These are phyloP conservation scores for Vanessa cardui DNA, from an alignment of 2,888 invertebrate species.

Conservation along the genomic window DNA sequence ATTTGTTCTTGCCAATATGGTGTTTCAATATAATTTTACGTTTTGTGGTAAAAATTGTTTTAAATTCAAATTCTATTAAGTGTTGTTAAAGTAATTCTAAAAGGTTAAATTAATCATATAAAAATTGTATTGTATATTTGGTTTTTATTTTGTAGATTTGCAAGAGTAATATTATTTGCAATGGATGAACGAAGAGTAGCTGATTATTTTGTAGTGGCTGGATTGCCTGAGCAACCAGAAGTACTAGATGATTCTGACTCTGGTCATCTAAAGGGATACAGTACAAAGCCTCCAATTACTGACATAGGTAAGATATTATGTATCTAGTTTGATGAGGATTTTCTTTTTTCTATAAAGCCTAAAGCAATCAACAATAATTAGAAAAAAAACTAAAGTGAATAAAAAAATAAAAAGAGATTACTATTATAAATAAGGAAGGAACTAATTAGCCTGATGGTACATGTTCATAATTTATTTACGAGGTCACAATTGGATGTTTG, in stretches of 20 bases:
- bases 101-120: conserved; percentile 5
- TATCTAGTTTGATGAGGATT: not conserved
- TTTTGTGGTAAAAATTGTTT: not conserved
- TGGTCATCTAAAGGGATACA: conserved; percentile 90
- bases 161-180: conserved; percentile 23
- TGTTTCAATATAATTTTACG: conserved; percentile 8
- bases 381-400: not conserved
- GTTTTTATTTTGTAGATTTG: conserved; percentile 22
- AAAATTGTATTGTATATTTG: not conserved
- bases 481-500: conserved; percentile 49
- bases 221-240: conserved; percentile 92
- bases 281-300: conserved; percentile 95
- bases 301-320: conserved; percentile 88
- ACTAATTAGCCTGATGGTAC: conserved; percentile 48
- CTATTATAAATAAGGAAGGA: conserved; percentile 49
- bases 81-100: not conserved
- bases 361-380: not conserved
- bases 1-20: conserved; percentile 14
- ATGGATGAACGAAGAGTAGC: conserved; percentile 96
- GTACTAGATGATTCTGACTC: conserved; percentile 91
- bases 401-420: conserved; percentile 7
- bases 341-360: not conserved
- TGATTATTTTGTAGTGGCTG: conserved; percentile 99
- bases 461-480: conserved; percentile 51
- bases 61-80: too few species aligned